Percentiles rank a stretch among this genome's conserved stretches.
These are phyloP conservation scores for Protonemura montana DNA, from an alignment of 2,888 invertebrate genomes.

Conservation along the genomic window DNA sequence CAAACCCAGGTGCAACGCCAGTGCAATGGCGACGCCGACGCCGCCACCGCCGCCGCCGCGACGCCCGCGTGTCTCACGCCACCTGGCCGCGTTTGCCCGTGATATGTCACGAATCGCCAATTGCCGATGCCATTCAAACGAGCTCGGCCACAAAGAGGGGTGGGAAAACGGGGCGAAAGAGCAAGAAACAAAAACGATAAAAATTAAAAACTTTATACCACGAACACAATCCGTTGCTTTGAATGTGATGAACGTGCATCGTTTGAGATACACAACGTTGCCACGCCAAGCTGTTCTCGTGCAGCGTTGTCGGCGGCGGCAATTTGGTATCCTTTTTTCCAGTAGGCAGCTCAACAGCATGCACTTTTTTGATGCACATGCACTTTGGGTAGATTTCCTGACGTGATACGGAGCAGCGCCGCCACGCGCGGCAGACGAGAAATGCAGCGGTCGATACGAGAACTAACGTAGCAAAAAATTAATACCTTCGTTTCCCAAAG, in stretches of 20 bases:
- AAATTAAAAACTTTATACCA: neutral
- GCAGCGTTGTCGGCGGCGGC: neutral
- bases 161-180: neutral
- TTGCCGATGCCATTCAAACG: neutral
- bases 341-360: neutral
- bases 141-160: neutral
- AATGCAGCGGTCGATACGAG: neutral
- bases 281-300: neutral
- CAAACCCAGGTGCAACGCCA: neutral
- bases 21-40: slow-evolving; percentile 1
- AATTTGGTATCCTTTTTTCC: neutral
- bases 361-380: neutral
- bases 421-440: neutral
- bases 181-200: neutral
- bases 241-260: neutral
- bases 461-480: neutral
- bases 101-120: neutral
- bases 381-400: neutral
- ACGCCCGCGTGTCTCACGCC: slow-evolving; percentile 27
- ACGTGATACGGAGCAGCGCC: neutral
- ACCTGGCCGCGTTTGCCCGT: neutral
- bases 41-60: neutral
- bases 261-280: neutral
- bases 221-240: neutral
- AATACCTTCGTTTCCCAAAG: neutral